phyloP scores from a whole-genome alignment of 2,113 vertebrate genomes.

The Picathartes gymnocephalus region DNA sequence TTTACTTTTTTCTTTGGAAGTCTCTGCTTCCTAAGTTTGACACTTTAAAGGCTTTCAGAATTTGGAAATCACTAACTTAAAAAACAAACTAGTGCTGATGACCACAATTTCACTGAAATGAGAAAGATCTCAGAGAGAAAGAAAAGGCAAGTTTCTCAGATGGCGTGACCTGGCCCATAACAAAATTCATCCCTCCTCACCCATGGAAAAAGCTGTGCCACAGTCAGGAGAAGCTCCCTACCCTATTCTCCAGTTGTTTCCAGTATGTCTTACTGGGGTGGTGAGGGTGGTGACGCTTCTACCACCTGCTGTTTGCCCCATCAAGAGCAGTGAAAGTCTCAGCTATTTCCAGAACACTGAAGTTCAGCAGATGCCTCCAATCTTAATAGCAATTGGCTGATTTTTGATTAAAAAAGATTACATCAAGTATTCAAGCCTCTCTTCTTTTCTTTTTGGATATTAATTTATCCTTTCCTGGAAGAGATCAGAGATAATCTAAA shows the following conservation, averaged over 20 bases:
- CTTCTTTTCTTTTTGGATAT: neutral
- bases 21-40: neutral
- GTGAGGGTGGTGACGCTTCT: neutral
- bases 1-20: neutral
- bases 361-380: neutral
- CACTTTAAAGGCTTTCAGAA: neutral
- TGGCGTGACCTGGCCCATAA: accelerated
- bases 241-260: neutral
- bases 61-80: neutral
- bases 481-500: neutral
- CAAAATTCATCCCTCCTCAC: neutral
- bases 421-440: neutral
- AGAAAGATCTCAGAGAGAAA: neutral
- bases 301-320: neutral
- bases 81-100: neutral
- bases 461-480: neutral
- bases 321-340: neutral
- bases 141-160: neutral
- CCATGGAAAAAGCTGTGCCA: neutral
- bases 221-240: neutral
- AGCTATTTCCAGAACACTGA: neutral
- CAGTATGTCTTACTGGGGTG: neutral
- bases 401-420: neutral
- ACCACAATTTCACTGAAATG: neutral
- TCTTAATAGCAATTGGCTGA: neutral